These are phyloP conservation scores for Cenopis cana DNA, from an alignment of 2,888 invertebrate species.

Conservation along the genomic window DNA sequence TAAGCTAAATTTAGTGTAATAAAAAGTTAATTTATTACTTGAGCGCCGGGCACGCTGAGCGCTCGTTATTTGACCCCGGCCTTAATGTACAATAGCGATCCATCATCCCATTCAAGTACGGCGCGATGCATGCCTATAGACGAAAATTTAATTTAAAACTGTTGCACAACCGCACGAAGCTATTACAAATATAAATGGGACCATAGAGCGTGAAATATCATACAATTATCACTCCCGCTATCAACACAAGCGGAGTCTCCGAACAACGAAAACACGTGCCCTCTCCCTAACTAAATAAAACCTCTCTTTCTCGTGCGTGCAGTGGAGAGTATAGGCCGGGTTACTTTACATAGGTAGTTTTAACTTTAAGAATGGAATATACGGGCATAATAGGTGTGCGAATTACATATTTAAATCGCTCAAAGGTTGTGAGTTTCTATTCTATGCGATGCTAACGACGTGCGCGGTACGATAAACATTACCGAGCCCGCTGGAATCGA, in stretches of 20 bases:
- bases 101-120: constrained; percentile 59
- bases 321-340: constrained; percentile 19
- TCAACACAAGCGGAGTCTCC: constrained; percentile 52
- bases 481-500: constrained; percentile 23
- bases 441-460: constrained; percentile 16
- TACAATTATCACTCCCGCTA: constrained; percentile 50
- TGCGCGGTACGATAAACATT: constrained; percentile 32
- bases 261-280: constrained; percentile 15
- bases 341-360: constrained; percentile 31
- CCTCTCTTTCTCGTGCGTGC: constrained; percentile 26
- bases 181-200: constrained; percentile 52
- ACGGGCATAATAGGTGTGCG: constrained; percentile 5
- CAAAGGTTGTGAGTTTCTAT: constrained; percentile 11
- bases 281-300: constrained; percentile 16
- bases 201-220: constrained; percentile 51
- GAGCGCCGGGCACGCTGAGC: constrained; percentile 37
- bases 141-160: constrained; percentile 56
- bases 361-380: constrained; percentile 16
- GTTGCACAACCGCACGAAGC: constrained; percentile 55
- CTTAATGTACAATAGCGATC: constrained; percentile 52
- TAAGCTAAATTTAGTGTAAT: constrained; percentile 35
- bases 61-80: constrained; percentile 46
- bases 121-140: constrained; percentile 52
- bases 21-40: constrained; percentile 36
- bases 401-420: constrained; percentile 35